Evolutionary conservation across 2,113 vertebrate genomes (phyloP), one percentile per base, ranked within the genome.

Genomic region (Gallinago media): DNA sequence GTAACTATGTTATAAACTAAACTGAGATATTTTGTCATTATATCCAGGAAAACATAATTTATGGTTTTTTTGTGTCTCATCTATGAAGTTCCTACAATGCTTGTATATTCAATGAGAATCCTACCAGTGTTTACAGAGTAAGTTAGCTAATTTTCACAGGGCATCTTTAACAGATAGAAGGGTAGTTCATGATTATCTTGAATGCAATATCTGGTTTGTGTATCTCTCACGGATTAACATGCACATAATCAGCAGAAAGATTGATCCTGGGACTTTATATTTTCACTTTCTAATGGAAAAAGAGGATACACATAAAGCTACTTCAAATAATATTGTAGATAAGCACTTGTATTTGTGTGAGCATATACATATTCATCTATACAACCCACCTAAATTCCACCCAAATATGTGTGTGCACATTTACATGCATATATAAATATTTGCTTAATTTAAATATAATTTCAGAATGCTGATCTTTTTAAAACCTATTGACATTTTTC

Each of bases 201-300:
- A 40, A 55, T 9, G 49, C 31, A 31, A 10, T 59, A 22, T 25
- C 8, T 17, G 40, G 22, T 77, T 63, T 36, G 12, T 34, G 21
- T 29, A 8, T 40, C n/a, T 65, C 12, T 23, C 8, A 17, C 4
- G 22, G n/a, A 16, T n/a, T 38, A 47, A 74, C 32, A 65, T 26
- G 20, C 27, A 55, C 16, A 36, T 12, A 63, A 7, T 63, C n/a
- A 77, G 54, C 13, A 74, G 25, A 4, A 78, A 9, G 11, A 20
- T 23, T 3, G 11, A 1, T 4, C n/a, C 14, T 0, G 0, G 21
- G 36, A 32, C 16, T 75, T 55, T 8, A 3, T 27, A 20, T 6
- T 56, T 89, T 55, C 29, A 34, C 27, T 82, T 77, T 55, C 34
- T 52, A 12, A 23, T 29, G 15, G 12, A 61, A 88, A 66, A 16